A percentile compares a stretch with the other conserved stretches of the same genome.
phyloP scores from a whole-genome alignment of 2,113 vertebrate genomes.

The Climacteris rufus region DNA sequence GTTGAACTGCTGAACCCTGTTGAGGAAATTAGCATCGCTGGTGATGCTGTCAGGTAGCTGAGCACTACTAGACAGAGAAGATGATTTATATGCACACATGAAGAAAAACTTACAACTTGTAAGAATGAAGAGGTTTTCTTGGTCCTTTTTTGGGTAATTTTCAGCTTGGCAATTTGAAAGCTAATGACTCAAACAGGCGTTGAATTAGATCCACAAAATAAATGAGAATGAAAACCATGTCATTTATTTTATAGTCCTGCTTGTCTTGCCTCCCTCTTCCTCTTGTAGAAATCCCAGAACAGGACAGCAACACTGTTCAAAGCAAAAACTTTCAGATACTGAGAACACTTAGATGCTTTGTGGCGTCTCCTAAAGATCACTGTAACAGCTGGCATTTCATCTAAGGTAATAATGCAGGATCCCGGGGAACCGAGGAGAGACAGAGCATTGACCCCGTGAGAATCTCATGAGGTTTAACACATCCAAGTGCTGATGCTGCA shows the following conservation, averaged over 20 bases:
- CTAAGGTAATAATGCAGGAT: neutral
- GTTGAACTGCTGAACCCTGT: slow-evolving; percentile 47
- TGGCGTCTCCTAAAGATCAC: neutral
- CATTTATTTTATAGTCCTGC: neutral
- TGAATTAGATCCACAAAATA: neutral
- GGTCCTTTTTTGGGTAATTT: neutral
- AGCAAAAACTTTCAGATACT: neutral
- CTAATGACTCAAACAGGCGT: neutral
- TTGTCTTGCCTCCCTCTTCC: neutral
- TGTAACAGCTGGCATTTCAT: neutral
- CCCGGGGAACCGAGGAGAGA: neutral
- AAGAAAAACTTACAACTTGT: neutral
- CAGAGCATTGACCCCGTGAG: neutral
- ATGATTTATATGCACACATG: neutral
- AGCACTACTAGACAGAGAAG: neutral
- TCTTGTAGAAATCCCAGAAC: neutral
- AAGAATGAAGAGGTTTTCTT: neutral
- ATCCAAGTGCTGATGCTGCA: neutral
- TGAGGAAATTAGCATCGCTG: neutral
- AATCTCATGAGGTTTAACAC: neutral
- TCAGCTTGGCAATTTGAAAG: neutral
- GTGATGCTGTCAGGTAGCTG: slow-evolving; percentile 1
- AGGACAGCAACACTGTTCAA: neutral
- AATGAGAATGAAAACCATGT: neutral
- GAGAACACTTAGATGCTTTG: neutral